Evolutionary conservation across 2,888 invertebrate species (phyloP).

Genomic region (Andrena haemorrhoa): DNA sequence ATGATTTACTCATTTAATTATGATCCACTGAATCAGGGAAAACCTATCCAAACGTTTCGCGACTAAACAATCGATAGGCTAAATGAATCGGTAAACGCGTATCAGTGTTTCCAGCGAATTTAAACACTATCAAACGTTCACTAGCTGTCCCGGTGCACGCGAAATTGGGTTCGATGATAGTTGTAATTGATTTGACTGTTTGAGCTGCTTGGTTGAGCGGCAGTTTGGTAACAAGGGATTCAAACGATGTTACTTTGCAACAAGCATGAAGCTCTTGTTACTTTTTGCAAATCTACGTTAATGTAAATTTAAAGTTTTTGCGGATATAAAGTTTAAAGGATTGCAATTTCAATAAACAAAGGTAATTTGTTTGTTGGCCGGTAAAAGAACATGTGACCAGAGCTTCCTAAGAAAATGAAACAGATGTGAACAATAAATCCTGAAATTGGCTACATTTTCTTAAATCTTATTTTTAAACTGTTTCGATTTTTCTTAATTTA

Average conservation of each 20-base stretch:
- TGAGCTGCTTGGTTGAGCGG: not conserved
- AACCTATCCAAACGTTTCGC: too few relatives aligned
- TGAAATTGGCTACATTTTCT: not conserved
- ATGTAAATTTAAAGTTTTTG: too few relatives aligned
- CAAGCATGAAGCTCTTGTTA: not conserved
- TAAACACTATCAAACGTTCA: constrained; percentile 23
- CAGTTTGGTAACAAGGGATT: constrained; percentile 22
- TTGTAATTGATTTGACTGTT: constrained; percentile 23
- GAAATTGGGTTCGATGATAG: constrained; percentile 29
- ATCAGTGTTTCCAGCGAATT: constrained; percentile 12
- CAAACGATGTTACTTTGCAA: not conserved
- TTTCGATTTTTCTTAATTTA: not conserved
- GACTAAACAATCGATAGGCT: too few relatives aligned
- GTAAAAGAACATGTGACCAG: too few relatives aligned
- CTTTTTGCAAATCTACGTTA: not conserved
- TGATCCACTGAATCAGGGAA: too few relatives aligned
- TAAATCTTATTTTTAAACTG: not conserved
- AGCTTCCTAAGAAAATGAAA: not conserved
- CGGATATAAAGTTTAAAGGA: too few relatives aligned
- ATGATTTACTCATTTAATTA: too few relatives aligned
- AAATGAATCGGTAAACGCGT: not conserved
- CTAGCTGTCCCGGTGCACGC: not conserved
- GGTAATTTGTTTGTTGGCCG: too few relatives aligned
- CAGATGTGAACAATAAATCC: not conserved
- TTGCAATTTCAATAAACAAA: too few relatives aligned